These are phyloP conservation scores for Cloeon dipterum DNA, from an alignment of 2,888 invertebrate species.

Conservation along the genomic window DNA sequence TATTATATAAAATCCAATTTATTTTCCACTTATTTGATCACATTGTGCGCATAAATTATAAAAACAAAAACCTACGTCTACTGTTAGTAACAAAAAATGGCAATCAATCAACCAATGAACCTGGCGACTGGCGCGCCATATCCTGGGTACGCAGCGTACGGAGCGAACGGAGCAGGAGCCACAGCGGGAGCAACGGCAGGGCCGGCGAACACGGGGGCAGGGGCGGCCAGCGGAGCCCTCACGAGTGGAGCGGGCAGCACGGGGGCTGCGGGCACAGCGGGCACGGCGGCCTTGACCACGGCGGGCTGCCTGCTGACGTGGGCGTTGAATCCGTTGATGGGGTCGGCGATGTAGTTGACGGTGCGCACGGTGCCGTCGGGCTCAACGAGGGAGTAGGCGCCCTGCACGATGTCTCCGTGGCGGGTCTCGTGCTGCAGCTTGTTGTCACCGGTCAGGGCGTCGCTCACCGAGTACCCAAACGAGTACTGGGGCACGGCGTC, in stretches of 20 bases:
- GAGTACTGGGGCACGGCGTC: conserved; percentile 4
- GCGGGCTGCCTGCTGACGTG: conserved; percentile 1
- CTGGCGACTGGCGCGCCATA: no score
- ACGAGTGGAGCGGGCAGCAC: not conserved
- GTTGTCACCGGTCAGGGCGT: conserved; percentile 5
- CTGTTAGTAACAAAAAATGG: no score
- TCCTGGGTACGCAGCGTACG: no score
- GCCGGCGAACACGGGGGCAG: not conserved
- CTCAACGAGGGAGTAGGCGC: conserved; percentile 3
- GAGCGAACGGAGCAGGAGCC: no score
- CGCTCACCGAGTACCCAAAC: conserved; percentile 2
- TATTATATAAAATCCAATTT: no score
- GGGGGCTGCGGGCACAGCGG: not conserved
- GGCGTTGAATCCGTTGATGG: conserved; percentile 6
- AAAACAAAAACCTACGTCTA: no score
- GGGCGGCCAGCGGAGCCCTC: not conserved
- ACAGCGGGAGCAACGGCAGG: not conserved
- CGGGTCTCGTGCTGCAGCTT: conserved; percentile 5
- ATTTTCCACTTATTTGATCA: no score
- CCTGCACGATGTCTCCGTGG: conserved; percentile 5
- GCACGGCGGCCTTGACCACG: conserved; percentile 3
- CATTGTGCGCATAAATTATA: no score
- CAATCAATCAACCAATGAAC: no score
- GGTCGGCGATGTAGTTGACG: conserved; percentile 5
- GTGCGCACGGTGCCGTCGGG: conserved; percentile 4